Percentiles rank a stretch among this genome's conserved stretches.
These are phyloP conservation scores for Trissoscelio sp. DNA, from an alignment of 2,888 invertebrate species.

Conservation along the genomic window DNA sequence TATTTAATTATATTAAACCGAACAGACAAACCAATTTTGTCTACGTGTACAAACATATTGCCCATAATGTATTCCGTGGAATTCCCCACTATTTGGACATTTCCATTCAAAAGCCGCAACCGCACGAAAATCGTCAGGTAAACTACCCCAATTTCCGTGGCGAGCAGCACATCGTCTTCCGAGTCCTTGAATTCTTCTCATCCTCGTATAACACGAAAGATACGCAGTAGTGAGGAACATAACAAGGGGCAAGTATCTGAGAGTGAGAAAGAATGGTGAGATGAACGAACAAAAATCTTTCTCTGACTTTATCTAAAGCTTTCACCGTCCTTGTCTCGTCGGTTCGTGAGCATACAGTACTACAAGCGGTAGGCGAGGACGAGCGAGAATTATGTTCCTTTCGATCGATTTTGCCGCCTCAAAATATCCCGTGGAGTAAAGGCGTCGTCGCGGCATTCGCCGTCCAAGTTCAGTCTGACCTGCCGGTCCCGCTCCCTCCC, in stretches of 20 bases:
- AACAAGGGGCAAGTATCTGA: conserved; percentile 25
- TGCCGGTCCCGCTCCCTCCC: conserved; percentile 9
- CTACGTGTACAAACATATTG: no score
- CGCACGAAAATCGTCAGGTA: conserved; percentile 15
- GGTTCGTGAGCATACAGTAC: conserved; percentile 1
- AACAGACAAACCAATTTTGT: no score
- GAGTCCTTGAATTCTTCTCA: conserved; percentile 33
- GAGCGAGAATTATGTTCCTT: conserved; percentile 62
- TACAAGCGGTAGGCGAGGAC: conserved; percentile 47
- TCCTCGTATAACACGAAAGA: conserved; percentile 26
- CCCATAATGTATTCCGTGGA: no score
- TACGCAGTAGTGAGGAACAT: conserved; percentile 8
- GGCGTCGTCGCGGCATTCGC: conserved; percentile 63
- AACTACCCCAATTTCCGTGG: conserved; percentile 18
- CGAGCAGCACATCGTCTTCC: background rate
- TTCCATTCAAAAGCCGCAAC: background rate
- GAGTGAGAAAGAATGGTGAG: conserved; percentile 12
- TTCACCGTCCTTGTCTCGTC: background rate
- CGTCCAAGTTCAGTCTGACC: conserved; percentile 44
- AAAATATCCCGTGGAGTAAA: conserved; percentile 65
- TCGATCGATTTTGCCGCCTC: conserved; percentile 68
- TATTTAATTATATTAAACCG: no score
- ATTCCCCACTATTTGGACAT: background rate
- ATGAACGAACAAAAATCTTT: background rate
- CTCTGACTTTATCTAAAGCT: background rate